phyloP scores from a whole-genome alignment of 2,888 invertebrate species.

The Chloroclysta siterata region DNA sequence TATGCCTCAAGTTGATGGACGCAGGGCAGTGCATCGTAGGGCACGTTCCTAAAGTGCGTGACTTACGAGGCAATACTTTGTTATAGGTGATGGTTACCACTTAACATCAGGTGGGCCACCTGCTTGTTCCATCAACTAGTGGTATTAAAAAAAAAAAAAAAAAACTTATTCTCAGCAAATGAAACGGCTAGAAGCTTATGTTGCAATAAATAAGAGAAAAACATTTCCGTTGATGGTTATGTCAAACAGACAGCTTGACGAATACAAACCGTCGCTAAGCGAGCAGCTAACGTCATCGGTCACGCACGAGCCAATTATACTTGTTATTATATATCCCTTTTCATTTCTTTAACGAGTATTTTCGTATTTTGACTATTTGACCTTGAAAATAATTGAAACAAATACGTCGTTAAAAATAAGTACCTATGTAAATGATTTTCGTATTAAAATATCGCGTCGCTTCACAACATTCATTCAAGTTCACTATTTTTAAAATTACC shows the following conservation, averaged over 20 bases:
- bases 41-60: too few relatives aligned
- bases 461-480: too few relatives aligned
- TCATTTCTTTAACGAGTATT: constrained; percentile 19
- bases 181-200: too few relatives aligned
- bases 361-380: constrained; percentile 23
- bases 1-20: too few relatives aligned
- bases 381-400: constrained; percentile 37
- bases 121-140: too few relatives aligned
- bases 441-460: neutral
- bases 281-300: constrained; percentile 45
- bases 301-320: constrained; percentile 43
- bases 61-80: too few relatives aligned
- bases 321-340: constrained; percentile 21
- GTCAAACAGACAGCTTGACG: constrained; percentile 52
- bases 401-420: constrained; percentile 4
- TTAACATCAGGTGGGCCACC: too few relatives aligned
- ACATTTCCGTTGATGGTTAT: constrained; percentile 29
- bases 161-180: too few relatives aligned
- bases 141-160: too few relatives aligned
- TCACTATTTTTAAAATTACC: neutral
- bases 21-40: too few relatives aligned
- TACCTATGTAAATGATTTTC: neutral
- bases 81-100: too few relatives aligned
- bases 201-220: neutral
- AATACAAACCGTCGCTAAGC: constrained; percentile 39